Evolutionary conservation across 2,888 invertebrate species (phyloP).

Genomic region (Nasonovia ribisnigri): DNA sequence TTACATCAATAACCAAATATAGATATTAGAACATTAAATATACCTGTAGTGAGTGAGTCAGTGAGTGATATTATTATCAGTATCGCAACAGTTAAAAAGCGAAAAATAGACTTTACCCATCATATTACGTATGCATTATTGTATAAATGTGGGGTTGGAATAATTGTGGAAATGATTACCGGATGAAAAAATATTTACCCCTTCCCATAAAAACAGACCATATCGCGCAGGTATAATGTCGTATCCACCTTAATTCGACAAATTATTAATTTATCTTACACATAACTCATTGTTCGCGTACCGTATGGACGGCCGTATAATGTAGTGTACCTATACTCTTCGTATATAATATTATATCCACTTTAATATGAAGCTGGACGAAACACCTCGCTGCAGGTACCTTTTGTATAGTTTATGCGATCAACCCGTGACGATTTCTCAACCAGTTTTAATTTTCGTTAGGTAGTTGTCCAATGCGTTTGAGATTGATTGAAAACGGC

Average conservation of each 20-base stretch:
- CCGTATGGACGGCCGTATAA: not conserved
- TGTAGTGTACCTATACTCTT: not conserved
- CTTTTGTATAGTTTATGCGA: not conserved
- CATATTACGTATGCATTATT: not conserved
- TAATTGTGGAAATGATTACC: not conserved
- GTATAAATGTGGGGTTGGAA: not conserved
- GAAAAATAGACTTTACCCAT: not conserved
- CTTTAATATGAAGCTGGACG: not conserved
- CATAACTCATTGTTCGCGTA: not conserved
- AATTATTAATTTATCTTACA: not conserved
- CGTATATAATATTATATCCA: not conserved
- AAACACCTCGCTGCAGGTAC: not conserved
- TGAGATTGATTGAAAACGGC: not conserved
- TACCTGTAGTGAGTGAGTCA: not conserved
- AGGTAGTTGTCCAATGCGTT: not conserved
- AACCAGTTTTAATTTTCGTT: not conserved
- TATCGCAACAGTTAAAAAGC: not conserved
- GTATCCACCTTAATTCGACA: not conserved
- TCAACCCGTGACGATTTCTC: not conserved
- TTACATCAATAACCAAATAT: not conserved
- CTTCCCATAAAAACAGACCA: not conserved
- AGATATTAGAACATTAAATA: too few species aligned
- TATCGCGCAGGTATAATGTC: not conserved
- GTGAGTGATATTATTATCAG: not conserved
- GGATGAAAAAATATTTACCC: not conserved